phyloP scores from a whole-genome alignment of 2,113 vertebrate species.

The Phyllostomus hastatus region DNA sequence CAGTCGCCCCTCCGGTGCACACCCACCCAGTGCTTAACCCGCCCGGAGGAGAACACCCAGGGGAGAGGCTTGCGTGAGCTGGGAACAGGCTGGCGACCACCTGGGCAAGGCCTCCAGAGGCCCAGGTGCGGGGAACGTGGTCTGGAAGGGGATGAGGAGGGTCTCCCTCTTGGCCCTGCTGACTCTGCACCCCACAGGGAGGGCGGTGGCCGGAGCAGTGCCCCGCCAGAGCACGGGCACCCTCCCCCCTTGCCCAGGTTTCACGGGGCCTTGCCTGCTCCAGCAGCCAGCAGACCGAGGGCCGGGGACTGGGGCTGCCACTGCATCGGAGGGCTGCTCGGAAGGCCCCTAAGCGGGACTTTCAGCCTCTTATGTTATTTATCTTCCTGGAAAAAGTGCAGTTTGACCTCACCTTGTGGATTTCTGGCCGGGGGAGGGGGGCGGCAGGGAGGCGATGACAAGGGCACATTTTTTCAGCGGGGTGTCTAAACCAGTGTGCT shows the following conservation, averaged over 20 bases:
- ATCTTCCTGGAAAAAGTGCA: constrained; percentile 36
- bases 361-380: constrained; percentile 31
- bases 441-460: neutral
- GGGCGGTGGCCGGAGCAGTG: neutral
- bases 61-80: neutral
- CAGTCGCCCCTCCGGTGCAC: neutral
- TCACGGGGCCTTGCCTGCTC: constrained; percentile 2
- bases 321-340: neutral
- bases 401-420: constrained; percentile 7
- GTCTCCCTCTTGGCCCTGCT: neutral
- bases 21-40: neutral
- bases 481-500: neutral
- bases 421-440: neutral
- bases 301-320: neutral
- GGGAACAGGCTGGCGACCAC: neutral
- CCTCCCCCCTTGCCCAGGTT: neutral
- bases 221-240: neutral
- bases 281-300: neutral
- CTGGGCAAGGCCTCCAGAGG: neutral
- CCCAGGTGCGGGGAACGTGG: neutral
- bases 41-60: neutral
- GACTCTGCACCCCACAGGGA: neutral
- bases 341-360: neutral
- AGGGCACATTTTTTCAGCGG: neutral
- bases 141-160: neutral